These are phyloP conservation scores for Micromussa lordhowensis DNA, from an alignment of 92 coral and sea anemone genomes.

Conservation along the genomic window DNA sequence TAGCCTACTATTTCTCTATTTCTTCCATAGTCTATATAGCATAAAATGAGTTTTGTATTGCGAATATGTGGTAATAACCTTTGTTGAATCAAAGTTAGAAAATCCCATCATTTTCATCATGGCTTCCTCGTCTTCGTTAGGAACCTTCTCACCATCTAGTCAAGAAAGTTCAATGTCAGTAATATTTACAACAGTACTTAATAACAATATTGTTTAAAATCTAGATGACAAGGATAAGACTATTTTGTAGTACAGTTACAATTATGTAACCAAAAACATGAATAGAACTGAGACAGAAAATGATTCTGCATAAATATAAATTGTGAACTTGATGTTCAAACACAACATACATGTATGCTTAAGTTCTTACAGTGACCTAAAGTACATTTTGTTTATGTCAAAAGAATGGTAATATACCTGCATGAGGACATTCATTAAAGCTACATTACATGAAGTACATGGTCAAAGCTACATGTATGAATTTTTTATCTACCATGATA, in stretches of 20 bases:
- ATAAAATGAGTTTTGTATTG: not conserved
- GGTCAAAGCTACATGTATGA: no score
- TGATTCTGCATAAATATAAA: not conserved
- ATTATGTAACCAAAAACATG: not conserved
- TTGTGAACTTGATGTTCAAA: not conserved
- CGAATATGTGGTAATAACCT: slow-evolving; percentile 58
- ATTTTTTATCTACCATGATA: no score
- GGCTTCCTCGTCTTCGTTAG: slow-evolving; percentile 80
- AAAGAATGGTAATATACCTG: no score
- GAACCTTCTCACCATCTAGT: slow-evolving; percentile 63
- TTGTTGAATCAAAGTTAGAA: slow-evolving; percentile 91
- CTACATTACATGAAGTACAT: no score
- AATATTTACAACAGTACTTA: no score
- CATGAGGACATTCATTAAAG: no score
- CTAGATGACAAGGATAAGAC: no score
- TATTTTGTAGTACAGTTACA: not conserved
- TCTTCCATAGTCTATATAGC: not conserved
- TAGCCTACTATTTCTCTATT: not conserved
- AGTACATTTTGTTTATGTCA: no score
- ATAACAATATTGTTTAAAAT: no score
- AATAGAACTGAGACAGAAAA: not conserved
- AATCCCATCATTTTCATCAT: slow-evolving; percentile 99
- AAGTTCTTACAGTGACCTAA: no score
- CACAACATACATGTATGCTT: no score
- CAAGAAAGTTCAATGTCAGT: not conserved